Evolutionary conservation across 2,888 invertebrate genomes (phyloP).

Genomic region (Philhelius pedissequus): DNA sequence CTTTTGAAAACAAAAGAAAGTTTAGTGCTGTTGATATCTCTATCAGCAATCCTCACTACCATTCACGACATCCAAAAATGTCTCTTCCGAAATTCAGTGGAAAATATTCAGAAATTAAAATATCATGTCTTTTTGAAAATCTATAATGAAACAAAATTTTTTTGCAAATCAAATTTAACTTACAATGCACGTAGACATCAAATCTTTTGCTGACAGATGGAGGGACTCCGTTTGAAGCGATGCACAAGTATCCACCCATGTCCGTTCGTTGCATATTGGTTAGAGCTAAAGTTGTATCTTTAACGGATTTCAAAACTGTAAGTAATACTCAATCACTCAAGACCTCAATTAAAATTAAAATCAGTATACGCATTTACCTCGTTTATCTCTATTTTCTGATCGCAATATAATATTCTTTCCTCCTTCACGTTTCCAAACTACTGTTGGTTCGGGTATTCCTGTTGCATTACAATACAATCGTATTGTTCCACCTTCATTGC

Average conservation of each 20-base stretch:
- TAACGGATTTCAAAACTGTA: slow-evolving; percentile 83
- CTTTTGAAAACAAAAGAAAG: too few species aligned
- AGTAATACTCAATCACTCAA: not conserved
- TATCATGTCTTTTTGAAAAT: too few species aligned
- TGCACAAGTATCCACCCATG: slow-evolving; percentile 90
- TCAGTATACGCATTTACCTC: slow-evolving; percentile 80
- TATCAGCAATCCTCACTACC: too few species aligned
- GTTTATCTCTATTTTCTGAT: slow-evolving; percentile 86
- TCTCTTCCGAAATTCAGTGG: too few species aligned
- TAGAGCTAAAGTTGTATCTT: slow-evolving; percentile 86
- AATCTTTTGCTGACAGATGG: slow-evolving; percentile 91
- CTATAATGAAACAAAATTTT: too few species aligned
- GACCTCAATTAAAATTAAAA: not conserved
- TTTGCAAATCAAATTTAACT: too few species aligned
- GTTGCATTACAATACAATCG: slow-evolving; percentile 88
- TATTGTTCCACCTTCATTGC: slow-evolving; percentile 89
- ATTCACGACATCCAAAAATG: too few species aligned
- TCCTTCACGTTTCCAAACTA: slow-evolving; percentile 89
- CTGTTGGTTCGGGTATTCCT: slow-evolving; percentile 88
- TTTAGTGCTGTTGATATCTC: too few species aligned
- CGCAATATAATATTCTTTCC: slow-evolving; percentile 87
- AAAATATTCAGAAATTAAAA: too few species aligned
- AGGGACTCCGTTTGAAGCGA: slow-evolving; percentile 91
- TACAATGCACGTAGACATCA: slow-evolving; percentile 90
- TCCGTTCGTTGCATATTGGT: slow-evolving; percentile 87